Percentiles rank a stretch among this genome's conserved stretches.
These are phyloP conservation scores for Caerostris extrusa DNA, from an alignment of 1,140 invertebrate genomes.

Conservation along the genomic window DNA sequence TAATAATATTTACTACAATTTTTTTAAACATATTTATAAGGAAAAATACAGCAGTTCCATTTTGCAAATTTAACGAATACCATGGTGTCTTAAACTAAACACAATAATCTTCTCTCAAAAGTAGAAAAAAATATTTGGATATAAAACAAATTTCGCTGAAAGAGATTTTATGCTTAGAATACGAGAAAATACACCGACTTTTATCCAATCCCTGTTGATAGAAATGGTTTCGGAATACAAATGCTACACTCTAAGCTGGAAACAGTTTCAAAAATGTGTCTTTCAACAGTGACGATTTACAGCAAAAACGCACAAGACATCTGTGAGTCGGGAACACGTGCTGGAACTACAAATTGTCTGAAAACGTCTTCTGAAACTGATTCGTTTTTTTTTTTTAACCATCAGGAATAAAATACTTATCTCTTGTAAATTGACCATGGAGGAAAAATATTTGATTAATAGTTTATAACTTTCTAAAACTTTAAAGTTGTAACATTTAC, in stretches of 20 bases:
- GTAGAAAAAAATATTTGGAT: not conserved
- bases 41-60: too few relatives aligned
- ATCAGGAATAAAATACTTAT: not conserved
- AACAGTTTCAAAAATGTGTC: constrained; percentile 46
- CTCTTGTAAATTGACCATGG: not conserved
- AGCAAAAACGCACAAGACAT: constrained; percentile 37
- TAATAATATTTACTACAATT: too few relatives aligned
- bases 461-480: not conserved
- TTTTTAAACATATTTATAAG: too few relatives aligned
- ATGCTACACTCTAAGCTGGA: constrained; percentile 19
- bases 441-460: not conserved
- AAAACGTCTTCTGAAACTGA: not conserved
- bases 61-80: too few relatives aligned
- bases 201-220: constrained; percentile 37
- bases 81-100: not conserved
- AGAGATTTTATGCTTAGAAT: constrained; percentile 25
- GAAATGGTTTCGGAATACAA: constrained; percentile 48
- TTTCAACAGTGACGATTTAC: constrained; percentile 45
- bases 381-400: not conserved
- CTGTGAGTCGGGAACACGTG: constrained; percentile 48
- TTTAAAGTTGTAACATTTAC: too few relatives aligned
- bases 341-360: constrained; percentile 3
- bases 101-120: not conserved
- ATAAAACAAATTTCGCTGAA: constrained; percentile 1
- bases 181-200: constrained; percentile 47